Evolutionary conservation across 30 jellyfish, hydroid and myxozoan species (phyloP).

Genomic region (Chrysaora quinquecirrha): DNA sequence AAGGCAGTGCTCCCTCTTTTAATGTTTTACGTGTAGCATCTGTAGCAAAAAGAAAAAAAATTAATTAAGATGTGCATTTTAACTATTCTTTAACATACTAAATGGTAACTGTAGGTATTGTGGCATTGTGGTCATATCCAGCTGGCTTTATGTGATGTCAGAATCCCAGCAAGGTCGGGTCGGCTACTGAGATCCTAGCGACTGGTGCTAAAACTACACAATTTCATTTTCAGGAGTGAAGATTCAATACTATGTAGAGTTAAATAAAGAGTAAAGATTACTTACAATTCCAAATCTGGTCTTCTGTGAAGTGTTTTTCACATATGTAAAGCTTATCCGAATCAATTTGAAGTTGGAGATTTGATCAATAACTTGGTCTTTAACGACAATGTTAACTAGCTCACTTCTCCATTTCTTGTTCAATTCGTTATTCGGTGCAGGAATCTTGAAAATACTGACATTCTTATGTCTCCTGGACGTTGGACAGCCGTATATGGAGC

Average conservation of each 20-base stretch:
- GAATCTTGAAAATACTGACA: slow-evolving; percentile 39
- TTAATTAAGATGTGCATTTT: background rate
- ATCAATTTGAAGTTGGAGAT: slow-evolving; percentile 39
- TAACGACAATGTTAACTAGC: slow-evolving; percentile 24
- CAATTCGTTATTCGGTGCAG: slow-evolving; percentile 29
- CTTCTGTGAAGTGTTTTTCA: slow-evolving; percentile 43
- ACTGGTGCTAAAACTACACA: no score
- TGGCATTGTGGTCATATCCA: background rate
- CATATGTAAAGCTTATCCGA: slow-evolving; percentile 37
- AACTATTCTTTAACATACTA: background rate
- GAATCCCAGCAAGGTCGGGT: background rate
- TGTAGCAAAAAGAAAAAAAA: background rate
- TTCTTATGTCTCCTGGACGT: slow-evolving; percentile 44
- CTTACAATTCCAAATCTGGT: slow-evolving; percentile 34
- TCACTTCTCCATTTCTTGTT: slow-evolving; percentile 65
- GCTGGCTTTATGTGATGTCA: background rate
- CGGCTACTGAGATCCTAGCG: no score
- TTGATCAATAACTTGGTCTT: slow-evolving; percentile 25
- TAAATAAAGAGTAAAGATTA: background rate
- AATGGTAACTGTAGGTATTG: background rate
- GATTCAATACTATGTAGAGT: background rate
- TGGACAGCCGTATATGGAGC: slow-evolving; percentile 47
- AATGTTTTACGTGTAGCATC: slow-evolving; percentile 53
- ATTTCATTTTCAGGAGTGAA: background rate
- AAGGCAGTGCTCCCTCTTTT: slow-evolving; percentile 47